These are phyloP conservation scores for Cepaea hortensis DNA, from an alignment of 2,888 invertebrate genomes.

Conservation along the genomic window DNA sequence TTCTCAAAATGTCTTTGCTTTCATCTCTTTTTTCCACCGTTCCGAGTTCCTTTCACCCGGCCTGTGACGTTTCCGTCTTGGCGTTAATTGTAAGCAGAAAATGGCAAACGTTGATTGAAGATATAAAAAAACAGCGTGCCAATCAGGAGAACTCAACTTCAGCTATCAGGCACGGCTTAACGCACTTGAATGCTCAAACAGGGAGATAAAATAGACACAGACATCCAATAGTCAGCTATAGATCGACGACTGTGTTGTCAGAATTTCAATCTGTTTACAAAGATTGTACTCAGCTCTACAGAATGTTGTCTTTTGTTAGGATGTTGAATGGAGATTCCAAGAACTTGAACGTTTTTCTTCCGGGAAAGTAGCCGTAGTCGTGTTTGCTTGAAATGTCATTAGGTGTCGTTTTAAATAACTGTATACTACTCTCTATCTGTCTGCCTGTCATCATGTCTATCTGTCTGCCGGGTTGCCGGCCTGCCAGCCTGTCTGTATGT, in stretches of 20 bases:
- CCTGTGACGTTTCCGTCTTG: constrained; percentile 17
- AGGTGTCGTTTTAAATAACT: too few species aligned
- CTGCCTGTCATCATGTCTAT: too few species aligned
- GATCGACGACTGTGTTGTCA: neutral
- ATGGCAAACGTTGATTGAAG: constrained; percentile 8
- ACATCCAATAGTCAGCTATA: neutral
- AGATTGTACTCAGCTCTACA: neutral
- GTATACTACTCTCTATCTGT: too few species aligned
- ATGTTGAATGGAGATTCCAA: too few species aligned
- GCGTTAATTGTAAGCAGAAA: constrained; percentile 29
- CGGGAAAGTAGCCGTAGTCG: too few species aligned
- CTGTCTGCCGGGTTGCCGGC: too few species aligned
- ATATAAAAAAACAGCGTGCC: constrained; percentile 10
- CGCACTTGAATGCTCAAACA: neutral
- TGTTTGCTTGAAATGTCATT: too few species aligned
- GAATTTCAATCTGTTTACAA: neutral
- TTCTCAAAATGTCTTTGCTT: neutral
- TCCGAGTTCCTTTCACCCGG: neutral
- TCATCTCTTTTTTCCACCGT: neutral
- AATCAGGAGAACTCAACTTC: constrained; percentile 18
- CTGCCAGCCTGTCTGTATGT: too few species aligned
- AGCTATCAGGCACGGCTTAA: neutral
- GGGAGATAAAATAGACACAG: neutral
- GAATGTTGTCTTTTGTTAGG: too few species aligned
- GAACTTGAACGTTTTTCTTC: too few species aligned